Conservation (phyloP, 2,113 vertebrate genomes). For the Emydura subglobosa region DNA sequence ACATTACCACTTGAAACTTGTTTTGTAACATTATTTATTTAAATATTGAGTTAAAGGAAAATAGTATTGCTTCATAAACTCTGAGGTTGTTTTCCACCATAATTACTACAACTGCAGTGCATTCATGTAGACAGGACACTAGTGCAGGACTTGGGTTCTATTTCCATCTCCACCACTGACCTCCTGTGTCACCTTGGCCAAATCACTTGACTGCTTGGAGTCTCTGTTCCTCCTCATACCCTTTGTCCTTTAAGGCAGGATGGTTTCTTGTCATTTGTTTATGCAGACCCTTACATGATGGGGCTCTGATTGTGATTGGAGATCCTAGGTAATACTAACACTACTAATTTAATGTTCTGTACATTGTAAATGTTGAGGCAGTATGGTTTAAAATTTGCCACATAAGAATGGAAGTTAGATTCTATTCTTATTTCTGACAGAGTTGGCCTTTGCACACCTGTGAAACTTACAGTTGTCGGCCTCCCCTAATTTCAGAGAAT, state of each 20-base stretch:
- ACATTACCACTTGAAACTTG: background rate
- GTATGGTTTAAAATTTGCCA: background rate
- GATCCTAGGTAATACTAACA: background rate
- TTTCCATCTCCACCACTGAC: background rate
- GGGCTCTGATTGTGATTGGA: background rate
- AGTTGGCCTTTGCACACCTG: background rate
- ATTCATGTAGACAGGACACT: background rate
- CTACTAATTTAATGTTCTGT: background rate
- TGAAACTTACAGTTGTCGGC: background rate
- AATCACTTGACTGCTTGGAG: background rate
- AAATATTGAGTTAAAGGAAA: background rate
- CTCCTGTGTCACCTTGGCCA: background rate
- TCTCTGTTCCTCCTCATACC: background rate
- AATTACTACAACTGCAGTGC: background rate
- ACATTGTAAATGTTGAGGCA: background rate
- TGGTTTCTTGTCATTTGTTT: background rate
- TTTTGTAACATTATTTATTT: background rate
- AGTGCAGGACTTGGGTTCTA: rapidly evolving
- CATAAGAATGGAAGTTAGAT: background rate
- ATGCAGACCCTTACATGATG: background rate
- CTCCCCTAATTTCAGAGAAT: background rate
- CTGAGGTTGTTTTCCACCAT: background rate
- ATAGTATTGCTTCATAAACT: background rate
- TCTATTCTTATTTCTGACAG: background rate
- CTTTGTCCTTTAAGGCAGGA: rapidly evolving